Evolutionary conservation across 1,140 invertebrate genomes (phyloP), one percentile per base, ranked within the genome.

Genomic region (Drosophila insularis): DNA sequence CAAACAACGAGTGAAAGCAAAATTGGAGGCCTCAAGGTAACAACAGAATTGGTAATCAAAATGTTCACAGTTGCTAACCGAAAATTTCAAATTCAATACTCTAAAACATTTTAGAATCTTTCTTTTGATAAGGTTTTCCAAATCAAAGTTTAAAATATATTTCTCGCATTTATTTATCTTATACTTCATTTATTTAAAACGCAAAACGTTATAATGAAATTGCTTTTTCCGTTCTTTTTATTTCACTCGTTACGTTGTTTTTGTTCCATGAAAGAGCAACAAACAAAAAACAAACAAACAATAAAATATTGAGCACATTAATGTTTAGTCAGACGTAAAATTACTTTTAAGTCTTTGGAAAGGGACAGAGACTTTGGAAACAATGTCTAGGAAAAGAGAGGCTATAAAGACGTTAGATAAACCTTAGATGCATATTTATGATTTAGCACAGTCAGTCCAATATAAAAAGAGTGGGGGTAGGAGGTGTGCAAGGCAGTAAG

Each of bases 311-410:
- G 90, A 82, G 90, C 87, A 90, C 90, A 91, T 91, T 91, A 91
- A 90, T 91, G 90, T 91, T 91, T 91, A 91, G 90, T 91, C 90
- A 91, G 87, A 90, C 90, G 90, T 91, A 91, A 91, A 91, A 91
- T 91, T 91, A 91, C 90, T 91, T 91, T 91, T 82, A 89, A 90
- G 90, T 90, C 87, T 82, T 37, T 7, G n/a, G 40, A 17, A 17
- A 5, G n/a, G 43, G 2, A 21, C 43, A 11, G 43, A 50, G 43
- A 74, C 54, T 64, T 62, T 63, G 65, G 58, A 80, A 65, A 63
- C 67, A 71, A 68, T 62, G 74, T 43, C 62, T 58, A 10, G 27
- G 21, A 37, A 19, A 40, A 64, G 61, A 54, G 63, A 31, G 35
- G 79, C 79, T 66, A 82, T 87, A 86, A 82, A 87, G 84, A 87